Conservation (phyloP, 2,113 vertebrate genomes). For the Phycodurus eques region DNA sequence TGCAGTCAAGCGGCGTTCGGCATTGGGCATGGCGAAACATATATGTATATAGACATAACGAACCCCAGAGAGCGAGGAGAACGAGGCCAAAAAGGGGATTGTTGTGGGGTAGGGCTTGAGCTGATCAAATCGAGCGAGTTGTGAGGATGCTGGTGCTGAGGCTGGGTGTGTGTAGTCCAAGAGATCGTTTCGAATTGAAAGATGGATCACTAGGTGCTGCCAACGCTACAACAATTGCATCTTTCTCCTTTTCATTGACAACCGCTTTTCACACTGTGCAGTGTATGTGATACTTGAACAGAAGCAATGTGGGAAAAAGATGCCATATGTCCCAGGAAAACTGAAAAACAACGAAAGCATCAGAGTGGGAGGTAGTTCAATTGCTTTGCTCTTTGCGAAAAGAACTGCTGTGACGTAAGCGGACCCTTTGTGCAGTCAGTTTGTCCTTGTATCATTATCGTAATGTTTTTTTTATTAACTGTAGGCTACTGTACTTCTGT, state of each 20-base stretch:
- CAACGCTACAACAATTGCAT: not conserved
- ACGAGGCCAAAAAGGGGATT: constrained; percentile 12
- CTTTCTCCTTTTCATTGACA: not conserved
- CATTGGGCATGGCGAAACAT: constrained; percentile 57
- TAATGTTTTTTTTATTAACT: not conserved
- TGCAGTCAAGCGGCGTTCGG: constrained; percentile 35
- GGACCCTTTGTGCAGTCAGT: not conserved
- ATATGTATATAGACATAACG: constrained; percentile 62
- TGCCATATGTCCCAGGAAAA: too few species aligned
- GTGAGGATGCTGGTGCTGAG: constrained; percentile 60
- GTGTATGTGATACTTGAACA: not conserved
- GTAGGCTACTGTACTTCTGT: not conserved
- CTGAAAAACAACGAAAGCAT: not conserved
- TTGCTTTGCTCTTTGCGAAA: not conserved
- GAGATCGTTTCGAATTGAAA: rapidly evolving
- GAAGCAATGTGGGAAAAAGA: not conserved
- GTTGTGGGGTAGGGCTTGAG: constrained; percentile 7
- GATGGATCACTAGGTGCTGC: constrained; percentile 12
- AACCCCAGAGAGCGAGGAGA: constrained; percentile 10
- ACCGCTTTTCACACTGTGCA: not conserved
- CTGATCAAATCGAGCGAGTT: constrained; percentile 6
- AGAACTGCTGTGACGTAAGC: not conserved
- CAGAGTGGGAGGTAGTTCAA: not conserved
- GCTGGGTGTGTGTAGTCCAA: constrained; percentile 51
- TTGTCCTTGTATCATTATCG: not conserved